These are phyloP conservation scores for Synanthedon myopaeformis DNA, from an alignment of 2,888 invertebrate genomes.

Conservation along the genomic window DNA sequence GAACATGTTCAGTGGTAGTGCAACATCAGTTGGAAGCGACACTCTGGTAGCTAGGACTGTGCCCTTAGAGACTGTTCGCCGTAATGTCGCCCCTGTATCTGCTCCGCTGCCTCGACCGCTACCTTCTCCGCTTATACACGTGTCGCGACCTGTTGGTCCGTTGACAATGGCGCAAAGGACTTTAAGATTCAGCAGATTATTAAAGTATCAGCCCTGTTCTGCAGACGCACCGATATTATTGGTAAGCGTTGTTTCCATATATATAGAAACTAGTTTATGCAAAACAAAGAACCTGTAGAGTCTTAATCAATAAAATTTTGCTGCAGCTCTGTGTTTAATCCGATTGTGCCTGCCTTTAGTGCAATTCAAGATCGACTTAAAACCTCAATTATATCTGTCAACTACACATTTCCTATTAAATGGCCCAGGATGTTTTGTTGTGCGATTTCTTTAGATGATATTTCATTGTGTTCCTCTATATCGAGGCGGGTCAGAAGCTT, in stretches of 20 bases:
- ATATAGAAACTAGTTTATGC: background rate
- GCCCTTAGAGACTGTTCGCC: constrained; percentile 77
- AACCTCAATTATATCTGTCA: background rate
- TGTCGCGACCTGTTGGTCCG: constrained; percentile 61
- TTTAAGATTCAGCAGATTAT: constrained; percentile 74
- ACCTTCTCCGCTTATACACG: constrained; percentile 52
- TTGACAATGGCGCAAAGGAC: constrained; percentile 78
- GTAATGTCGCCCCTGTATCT: constrained; percentile 52
- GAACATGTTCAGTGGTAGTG: constrained; percentile 81
- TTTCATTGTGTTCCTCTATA: background rate
- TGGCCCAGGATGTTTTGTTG: background rate
- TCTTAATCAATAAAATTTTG: background rate
- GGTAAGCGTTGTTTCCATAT: constrained; percentile 30
- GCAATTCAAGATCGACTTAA: background rate
- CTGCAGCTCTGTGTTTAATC: too few species aligned
- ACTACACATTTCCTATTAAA: background rate
- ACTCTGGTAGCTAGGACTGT: constrained; percentile 78
- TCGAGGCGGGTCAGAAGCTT: too few species aligned
- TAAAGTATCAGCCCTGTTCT: constrained; percentile 75
- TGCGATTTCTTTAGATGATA: background rate
- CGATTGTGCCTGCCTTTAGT: too few species aligned
- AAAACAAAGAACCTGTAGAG: background rate
- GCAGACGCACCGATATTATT: constrained; percentile 52
- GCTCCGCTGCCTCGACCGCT: constrained; percentile 46
- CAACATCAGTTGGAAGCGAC: constrained; percentile 79